A percentile compares a stretch with the other conserved stretches of the same genome.
Evolutionary conservation across 2,113 vertebrate genomes (phyloP).

Genomic region (Alligator mississippiensis): DNA sequence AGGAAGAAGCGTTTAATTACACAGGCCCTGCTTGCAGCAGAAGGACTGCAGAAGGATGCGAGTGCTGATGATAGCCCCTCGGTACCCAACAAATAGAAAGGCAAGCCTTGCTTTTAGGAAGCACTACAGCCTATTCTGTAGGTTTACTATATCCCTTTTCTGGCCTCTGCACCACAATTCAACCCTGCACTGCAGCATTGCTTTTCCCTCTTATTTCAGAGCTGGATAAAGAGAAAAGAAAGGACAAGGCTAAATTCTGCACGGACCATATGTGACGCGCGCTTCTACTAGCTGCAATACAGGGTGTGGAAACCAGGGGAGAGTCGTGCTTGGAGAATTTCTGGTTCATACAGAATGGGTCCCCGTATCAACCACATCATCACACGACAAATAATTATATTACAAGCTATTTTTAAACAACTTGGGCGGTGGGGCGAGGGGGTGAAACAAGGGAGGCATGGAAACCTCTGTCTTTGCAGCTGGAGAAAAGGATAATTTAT

Average conservation of each 20-base stretch:
- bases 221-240: not conserved
- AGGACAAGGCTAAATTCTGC: not conserved
- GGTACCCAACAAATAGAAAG: not conserved
- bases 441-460: not conserved
- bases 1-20: not conserved
- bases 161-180: not conserved
- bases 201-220: not conserved
- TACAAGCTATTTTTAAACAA: too few species aligned
- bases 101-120: not conserved
- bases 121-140: not conserved
- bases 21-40: rapidly evolving
- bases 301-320: not conserved
- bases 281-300: rapidly evolving
- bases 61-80: not conserved
- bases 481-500: not conserved
- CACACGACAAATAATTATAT: too few species aligned
- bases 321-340: not conserved
- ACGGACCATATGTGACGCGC: rapidly evolving
- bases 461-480: not conserved
- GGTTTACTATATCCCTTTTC: not conserved
- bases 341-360: not conserved
- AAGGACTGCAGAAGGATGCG: not conserved
- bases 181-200: not conserved
- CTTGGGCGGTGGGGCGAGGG: too few species aligned
- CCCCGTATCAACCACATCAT: not conserved